phyloP scores from a whole-genome alignment of 2,113 vertebrate genomes.

The Accipiter cooperii region DNA sequence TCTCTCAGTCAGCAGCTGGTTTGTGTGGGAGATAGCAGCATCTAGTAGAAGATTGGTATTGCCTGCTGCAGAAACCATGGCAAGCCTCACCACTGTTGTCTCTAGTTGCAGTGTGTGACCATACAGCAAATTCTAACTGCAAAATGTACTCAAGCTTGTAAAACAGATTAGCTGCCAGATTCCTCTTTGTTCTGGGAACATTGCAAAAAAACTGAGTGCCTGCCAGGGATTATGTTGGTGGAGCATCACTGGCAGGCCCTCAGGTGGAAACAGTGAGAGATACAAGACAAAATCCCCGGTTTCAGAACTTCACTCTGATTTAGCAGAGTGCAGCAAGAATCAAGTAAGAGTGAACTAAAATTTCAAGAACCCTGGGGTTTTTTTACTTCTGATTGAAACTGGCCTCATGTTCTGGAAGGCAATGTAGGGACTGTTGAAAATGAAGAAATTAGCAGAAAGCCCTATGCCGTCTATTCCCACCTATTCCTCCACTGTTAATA shows the following conservation, averaged over 20 bases:
- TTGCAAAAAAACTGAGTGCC: background rate
- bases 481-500: background rate
- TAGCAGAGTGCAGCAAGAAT: background rate
- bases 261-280: background rate
- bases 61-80: background rate
- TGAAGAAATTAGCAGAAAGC: background rate
- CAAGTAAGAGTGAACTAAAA: background rate
- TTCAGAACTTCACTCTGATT: background rate
- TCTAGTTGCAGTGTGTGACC: background rate
- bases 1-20: background rate
- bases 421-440: background rate
- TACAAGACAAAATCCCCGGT: background rate
- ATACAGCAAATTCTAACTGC: background rate
- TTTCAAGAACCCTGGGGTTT: background rate
- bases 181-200: background rate
- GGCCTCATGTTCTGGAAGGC: background rate
- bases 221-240: rapidly evolving
- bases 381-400: background rate
- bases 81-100: background rate
- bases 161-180: background rate
- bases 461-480: background rate
- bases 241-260: background rate
- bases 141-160: background rate
- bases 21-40: background rate
- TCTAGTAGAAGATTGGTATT: background rate